Evolutionary conservation across 2,888 invertebrate species (phyloP).

Genomic region (Rugalucina vietnamica): DNA sequence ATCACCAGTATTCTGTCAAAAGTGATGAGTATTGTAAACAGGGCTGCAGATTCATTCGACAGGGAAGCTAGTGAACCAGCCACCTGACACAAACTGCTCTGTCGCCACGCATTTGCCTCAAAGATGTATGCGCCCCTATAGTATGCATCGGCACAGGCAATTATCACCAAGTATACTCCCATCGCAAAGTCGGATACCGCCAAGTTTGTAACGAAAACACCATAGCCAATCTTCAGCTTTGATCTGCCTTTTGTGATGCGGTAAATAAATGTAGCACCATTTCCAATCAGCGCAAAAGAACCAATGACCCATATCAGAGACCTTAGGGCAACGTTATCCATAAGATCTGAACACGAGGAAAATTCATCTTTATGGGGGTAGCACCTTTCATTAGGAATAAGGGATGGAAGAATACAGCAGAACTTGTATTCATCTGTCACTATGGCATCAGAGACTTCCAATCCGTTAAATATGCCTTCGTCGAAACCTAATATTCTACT

Average conservation of each 20-base stretch:
- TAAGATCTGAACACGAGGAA: constrained; percentile 66
- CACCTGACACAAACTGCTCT: constrained; percentile 60
- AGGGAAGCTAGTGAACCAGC: constrained; percentile 66
- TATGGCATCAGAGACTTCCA: neutral
- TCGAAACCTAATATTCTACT: neutral
- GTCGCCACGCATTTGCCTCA: constrained; percentile 51
- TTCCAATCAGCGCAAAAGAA: constrained; percentile 53
- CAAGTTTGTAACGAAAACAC: constrained; percentile 51
- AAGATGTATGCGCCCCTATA: constrained; percentile 59
- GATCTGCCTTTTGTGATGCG: constrained; percentile 26
- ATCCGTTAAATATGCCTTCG: neutral
- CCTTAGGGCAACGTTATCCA: constrained; percentile 48
- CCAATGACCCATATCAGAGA: constrained; percentile 61
- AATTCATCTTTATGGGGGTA: constrained; percentile 56
- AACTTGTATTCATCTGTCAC: constrained; percentile 38
- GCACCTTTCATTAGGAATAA: constrained; percentile 44
- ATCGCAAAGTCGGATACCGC: constrained; percentile 44
- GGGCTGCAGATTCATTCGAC: constrained; percentile 87
- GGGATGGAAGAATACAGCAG: constrained; percentile 43
- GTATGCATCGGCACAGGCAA: constrained; percentile 63
- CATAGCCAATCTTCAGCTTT: constrained; percentile 38
- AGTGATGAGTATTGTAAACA: constrained; percentile 87
- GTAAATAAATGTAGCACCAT: constrained; percentile 50
- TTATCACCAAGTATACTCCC: constrained; percentile 44
- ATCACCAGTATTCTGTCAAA: constrained; percentile 88